These are phyloP conservation scores for Sycon ciliatum DNA, from an alignment of 37 sponge, comb jelly and placozoan species.

Conservation along the genomic window DNA sequence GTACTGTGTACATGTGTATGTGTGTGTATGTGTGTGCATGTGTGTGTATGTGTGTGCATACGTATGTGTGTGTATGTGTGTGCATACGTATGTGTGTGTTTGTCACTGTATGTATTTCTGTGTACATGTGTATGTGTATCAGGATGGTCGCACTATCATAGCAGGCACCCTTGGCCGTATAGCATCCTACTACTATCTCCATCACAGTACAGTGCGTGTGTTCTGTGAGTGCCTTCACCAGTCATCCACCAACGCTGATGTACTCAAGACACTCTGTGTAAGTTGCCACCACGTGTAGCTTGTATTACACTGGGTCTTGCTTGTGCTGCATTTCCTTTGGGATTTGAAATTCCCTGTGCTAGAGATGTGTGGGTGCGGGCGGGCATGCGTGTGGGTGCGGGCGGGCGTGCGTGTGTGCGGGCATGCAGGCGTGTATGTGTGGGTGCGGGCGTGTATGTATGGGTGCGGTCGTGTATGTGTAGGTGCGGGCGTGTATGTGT, in stretches of 20 bases:
- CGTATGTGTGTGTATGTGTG: neutral
- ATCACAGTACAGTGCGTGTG: conserved; percentile 69
- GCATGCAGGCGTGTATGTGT: too few species aligned
- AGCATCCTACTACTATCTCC: conserved; percentile 93
- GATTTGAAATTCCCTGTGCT: neutral
- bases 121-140: neutral
- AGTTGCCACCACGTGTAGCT: conserved; percentile 20
- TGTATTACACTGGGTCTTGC: neutral
- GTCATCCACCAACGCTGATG: conserved; percentile 50
- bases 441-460: too few species aligned
- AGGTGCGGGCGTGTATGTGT: too few species aligned
- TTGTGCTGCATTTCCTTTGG: too few species aligned
- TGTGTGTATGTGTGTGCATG: neutral
- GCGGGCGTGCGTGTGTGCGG: neutral
- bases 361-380: neutral
- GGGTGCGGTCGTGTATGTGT: too few species aligned
- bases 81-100: conserved; percentile 1
- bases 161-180: conserved; percentile 72
- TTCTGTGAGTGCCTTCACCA: conserved; percentile 60
- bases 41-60: neutral
- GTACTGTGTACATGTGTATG: neutral
- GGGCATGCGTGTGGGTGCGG: neutral
- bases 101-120: conserved; percentile 17
- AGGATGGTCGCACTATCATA: conserved; percentile 55
- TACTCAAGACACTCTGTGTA: conserved; percentile 68